A percentile compares a stretch with the other conserved stretches of the same genome.
phyloP scores from a whole-genome alignment of 2,797 vertebrate species.

The Sebastes melanostomus region DNA sequence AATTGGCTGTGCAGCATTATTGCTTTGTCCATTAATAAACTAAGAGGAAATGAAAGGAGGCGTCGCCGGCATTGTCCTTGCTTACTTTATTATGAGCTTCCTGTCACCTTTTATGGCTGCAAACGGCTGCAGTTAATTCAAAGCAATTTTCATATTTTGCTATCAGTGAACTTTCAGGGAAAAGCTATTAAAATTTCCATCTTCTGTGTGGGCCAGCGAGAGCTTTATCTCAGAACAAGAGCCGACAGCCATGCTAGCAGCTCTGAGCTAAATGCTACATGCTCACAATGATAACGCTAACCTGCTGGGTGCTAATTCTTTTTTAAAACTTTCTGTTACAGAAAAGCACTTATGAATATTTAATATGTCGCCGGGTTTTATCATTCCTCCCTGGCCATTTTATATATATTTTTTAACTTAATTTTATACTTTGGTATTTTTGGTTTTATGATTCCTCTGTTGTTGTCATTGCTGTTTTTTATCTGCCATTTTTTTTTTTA shows the following conservation, averaged over 20 bases:
- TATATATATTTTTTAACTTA: neutral
- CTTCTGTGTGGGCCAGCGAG: neutral
- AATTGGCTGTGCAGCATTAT: conserved; percentile 6
- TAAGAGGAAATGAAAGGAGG: conserved; percentile 19
- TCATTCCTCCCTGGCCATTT: neutral
- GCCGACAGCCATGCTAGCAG: neutral
- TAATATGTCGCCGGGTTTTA: neutral
- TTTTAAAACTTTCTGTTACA: neutral
- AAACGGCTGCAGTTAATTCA: neutral
- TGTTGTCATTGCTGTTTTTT: neutral
- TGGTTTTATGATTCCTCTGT: neutral
- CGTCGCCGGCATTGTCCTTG: neutral
- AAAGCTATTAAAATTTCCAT: neutral
- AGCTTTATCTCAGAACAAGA: neutral
- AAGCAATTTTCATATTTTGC: neutral
- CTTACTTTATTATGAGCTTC: neutral
- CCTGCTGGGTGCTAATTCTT: neutral
- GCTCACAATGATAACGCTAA: neutral
- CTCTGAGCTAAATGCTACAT: neutral
- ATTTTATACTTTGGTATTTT: neutral
- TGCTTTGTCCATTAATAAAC: conserved; percentile 22
- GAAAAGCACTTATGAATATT: neutral
- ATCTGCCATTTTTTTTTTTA: neutral
- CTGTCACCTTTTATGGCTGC: neutral
- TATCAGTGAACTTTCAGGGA: neutral